phyloP scores from a whole-genome alignment of 2,888 invertebrate species.

The Lasioglossum figueresi region DNA sequence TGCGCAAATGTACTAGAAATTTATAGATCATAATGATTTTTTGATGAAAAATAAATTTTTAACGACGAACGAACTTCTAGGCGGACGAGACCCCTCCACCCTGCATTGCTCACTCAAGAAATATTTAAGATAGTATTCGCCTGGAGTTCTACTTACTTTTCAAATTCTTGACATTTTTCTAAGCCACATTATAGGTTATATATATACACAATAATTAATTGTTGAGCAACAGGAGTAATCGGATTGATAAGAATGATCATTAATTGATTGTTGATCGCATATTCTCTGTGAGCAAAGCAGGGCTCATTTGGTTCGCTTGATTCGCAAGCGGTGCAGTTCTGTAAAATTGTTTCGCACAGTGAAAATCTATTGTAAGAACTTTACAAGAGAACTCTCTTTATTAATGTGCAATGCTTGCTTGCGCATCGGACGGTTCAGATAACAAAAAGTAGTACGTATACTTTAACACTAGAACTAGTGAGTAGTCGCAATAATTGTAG shows the following conservation, averaged over 20 bases:
- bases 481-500: neutral
- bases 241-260: neutral
- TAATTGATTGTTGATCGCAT: neutral
- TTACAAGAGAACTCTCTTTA: neutral
- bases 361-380: neutral
- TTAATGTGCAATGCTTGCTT: neutral
- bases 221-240: neutral
- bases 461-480: neutral
- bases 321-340: neutral
- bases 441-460: neutral
- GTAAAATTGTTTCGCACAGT: neutral
- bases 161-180: neutral
- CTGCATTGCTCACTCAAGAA: neutral
- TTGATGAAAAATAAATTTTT: neutral
- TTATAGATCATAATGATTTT: neutral
- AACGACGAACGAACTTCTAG: neutral
- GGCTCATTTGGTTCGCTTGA: neutral
- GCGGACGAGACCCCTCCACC: neutral
- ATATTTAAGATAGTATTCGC: neutral
- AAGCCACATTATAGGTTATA: neutral
- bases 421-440: neutral
- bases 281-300: neutral
- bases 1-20: neutral
- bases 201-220: neutral
- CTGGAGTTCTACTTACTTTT: too few relatives aligned